A percentile compares a stretch with the other conserved stretches of the same genome.
Evolutionary conservation across 1,140 invertebrate genomes (phyloP).

Genomic region (Drosophila ogumai): DNA sequence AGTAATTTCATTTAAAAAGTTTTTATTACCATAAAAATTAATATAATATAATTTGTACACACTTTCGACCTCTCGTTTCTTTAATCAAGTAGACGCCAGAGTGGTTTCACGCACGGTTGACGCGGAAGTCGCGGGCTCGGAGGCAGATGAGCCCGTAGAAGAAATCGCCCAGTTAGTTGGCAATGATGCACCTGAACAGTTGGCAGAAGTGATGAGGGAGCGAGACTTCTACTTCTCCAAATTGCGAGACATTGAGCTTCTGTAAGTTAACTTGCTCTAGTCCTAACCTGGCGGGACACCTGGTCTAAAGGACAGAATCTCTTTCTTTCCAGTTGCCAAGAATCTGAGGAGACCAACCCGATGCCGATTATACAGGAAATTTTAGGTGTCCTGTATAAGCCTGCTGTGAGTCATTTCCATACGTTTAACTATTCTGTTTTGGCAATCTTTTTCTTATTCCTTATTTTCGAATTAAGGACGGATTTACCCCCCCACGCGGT

Average conservation of each 20-base stretch:
- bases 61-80: constrained; percentile 19
- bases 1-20: constrained; percentile 31
- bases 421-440: background rate
- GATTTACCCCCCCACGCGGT: constrained; percentile 96
- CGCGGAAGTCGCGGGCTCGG: background rate
- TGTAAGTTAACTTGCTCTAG: constrained; percentile 85
- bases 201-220: constrained; percentile 91
- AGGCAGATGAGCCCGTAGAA: no score
- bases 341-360: constrained; percentile 91
- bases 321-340: constrained; percentile 90
- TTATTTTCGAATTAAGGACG: constrained; percentile 88
- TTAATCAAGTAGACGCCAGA: constrained; percentile 85
- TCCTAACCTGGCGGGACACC: no score
- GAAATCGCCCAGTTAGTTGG: background rate
- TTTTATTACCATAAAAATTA: no score
- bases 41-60: background rate
- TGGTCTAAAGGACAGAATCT: background rate
- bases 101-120: constrained; percentile 84
- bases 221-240: constrained; percentile 99
- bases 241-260: constrained; percentile 98
- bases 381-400: constrained; percentile 98
- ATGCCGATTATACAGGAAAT: constrained; percentile 93
- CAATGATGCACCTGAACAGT: background rate
- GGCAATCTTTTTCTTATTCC: constrained; percentile 20
- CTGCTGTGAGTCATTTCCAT: constrained; percentile 90